Percentiles rank a stretch among this genome's conserved stretches.
These are phyloP conservation scores for Marisa cornuarietis DNA, from an alignment of 1,140 invertebrate genomes.

Conservation along the genomic window DNA sequence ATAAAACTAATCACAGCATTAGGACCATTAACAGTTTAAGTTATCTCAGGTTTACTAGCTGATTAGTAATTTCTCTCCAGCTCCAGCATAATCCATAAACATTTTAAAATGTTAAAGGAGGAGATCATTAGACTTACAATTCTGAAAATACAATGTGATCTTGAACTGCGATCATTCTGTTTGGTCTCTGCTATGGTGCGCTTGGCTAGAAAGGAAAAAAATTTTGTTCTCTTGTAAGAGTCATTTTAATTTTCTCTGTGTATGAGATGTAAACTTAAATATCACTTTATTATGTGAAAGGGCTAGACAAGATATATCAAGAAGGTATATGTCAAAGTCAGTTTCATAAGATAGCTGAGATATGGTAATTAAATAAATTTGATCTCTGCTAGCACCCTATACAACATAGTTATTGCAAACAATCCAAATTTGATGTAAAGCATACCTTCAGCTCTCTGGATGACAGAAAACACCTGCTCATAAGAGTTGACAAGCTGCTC, in stretches of 20 bases:
- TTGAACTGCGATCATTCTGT: slow-evolving; percentile 70
- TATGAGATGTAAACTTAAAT: no score
- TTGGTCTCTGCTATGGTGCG: slow-evolving; percentile 73
- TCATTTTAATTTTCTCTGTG: no score
- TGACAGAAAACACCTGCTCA: slow-evolving; percentile 32
- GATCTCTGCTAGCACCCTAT: no score
- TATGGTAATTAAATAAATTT: no score
- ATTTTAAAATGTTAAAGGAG: background rate
- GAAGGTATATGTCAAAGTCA: no score
- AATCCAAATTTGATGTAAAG: slow-evolving; percentile 3
- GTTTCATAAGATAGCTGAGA: no score
- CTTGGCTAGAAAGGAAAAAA: slow-evolving; percentile 47
- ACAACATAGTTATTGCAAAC: no score
- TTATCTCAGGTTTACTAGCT: no score
- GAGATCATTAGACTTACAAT: slow-evolving; percentile 51
- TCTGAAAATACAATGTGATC: slow-evolving; percentile 73
- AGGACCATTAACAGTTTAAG: no score
- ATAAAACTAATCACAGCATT: slow-evolving; percentile 58
- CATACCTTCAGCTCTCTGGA: slow-evolving; percentile 50
- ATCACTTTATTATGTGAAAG: no score
- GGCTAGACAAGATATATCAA: no score
- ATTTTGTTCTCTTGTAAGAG: background rate
- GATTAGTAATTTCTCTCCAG: no score
- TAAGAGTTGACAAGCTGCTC: slow-evolving; percentile 43
- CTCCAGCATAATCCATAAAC: slow-evolving; percentile 26